These are phyloP conservation scores for Pseudoips prasinana DNA, from an alignment of 2,888 invertebrate species.

Conservation along the genomic window DNA sequence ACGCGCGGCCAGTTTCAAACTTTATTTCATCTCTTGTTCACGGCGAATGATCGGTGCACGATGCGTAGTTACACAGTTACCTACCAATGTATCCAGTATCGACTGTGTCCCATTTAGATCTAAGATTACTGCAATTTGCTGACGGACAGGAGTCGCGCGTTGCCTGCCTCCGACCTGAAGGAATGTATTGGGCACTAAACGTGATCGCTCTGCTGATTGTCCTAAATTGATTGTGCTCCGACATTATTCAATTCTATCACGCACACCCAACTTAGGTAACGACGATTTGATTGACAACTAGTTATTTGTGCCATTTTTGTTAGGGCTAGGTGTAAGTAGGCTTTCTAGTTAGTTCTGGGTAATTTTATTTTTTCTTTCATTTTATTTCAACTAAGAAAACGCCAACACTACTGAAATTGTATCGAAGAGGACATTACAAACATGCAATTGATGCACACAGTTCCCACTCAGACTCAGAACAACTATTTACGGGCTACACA, in stretches of 20 bases:
- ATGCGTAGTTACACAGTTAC: slow-evolving; percentile 59
- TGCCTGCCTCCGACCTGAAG: slow-evolving; percentile 54
- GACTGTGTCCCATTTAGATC: slow-evolving; percentile 75
- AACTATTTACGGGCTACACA: too few relatives aligned
- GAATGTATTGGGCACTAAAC: slow-evolving; percentile 50
- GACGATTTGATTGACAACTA: slow-evolving; percentile 12
- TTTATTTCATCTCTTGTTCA: slow-evolving; percentile 67
- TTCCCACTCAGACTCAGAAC: too few relatives aligned
- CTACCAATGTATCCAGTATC: slow-evolving; percentile 59
- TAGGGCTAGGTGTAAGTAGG: too few relatives aligned
- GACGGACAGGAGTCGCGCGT: slow-evolving; percentile 64
- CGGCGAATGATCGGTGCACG: slow-evolving; percentile 61
- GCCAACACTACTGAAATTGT: too few relatives aligned
- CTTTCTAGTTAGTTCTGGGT: too few relatives aligned
- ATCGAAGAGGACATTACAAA: too few relatives aligned
- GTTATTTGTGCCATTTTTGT: too few relatives aligned
- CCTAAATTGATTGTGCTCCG: slow-evolving; percentile 48
- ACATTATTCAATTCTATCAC: slow-evolving; percentile 32
- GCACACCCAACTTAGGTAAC: slow-evolving; percentile 22
- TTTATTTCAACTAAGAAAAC: too few relatives aligned
- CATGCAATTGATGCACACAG: too few relatives aligned
- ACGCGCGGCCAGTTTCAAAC: slow-evolving; percentile 59
- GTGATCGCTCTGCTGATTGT: slow-evolving; percentile 46
- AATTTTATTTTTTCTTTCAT: too few relatives aligned
- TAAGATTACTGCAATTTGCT: slow-evolving; percentile 64